phyloP scores from a whole-genome alignment of 2,797 vertebrate species.

The Potorous gilbertii region DNA sequence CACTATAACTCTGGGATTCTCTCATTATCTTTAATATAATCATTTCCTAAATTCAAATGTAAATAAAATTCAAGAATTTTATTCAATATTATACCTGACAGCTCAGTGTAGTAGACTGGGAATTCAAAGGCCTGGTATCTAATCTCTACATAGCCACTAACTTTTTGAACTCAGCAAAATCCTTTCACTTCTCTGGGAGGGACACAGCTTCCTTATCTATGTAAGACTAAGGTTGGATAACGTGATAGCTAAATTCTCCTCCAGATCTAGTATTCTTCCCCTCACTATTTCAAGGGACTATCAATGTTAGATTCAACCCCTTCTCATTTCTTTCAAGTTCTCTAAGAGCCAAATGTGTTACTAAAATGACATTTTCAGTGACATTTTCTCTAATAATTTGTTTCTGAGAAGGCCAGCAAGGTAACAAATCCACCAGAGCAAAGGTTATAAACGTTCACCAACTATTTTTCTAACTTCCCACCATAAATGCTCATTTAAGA shows the following conservation, averaged over 20 bases:
- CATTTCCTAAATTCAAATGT: conserved; percentile 39
- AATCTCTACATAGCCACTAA: background rate
- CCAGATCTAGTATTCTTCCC: background rate
- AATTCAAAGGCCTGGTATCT: background rate
- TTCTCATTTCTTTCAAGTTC: background rate
- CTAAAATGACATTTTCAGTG: background rate
- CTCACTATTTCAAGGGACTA: conserved; percentile 13
- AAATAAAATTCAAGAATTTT: conserved; percentile 33
- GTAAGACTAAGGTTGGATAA: background rate
- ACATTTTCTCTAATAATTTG: conserved; percentile 28
- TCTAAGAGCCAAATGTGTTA: conserved; percentile 6
- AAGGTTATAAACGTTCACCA: conserved; percentile 27
- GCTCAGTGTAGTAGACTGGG: background rate
- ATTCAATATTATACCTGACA: background rate
- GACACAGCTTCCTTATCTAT: background rate
- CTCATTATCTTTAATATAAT: conserved; percentile 5
- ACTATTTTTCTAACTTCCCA: conserved; percentile 30
- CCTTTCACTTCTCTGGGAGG: background rate
- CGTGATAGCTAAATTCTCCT: background rate
- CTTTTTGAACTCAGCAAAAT: background rate
- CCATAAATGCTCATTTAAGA: background rate
- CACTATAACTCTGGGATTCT: background rate
- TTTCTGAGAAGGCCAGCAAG: conserved; percentile 2
- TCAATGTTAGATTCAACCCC: conserved; percentile 11
- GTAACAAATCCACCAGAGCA: conserved; percentile 2